Conservation (phyloP, 2,888 invertebrate species). For the Meteorus cinctellus region DNA sequence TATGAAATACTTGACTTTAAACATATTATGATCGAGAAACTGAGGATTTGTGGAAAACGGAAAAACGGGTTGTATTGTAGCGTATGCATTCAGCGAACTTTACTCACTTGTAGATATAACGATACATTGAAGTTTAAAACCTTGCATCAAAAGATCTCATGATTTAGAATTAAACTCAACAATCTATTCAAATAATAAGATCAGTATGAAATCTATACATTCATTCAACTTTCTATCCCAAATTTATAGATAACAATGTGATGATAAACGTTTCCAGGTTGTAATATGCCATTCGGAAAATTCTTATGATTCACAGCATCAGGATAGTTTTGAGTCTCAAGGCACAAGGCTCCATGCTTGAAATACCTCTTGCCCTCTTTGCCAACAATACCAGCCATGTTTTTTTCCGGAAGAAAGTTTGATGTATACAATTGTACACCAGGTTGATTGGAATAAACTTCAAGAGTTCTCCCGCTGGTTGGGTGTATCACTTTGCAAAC, state of each 20-base stretch:
- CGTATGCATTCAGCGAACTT: neutral
- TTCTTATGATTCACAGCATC: slow-evolving; percentile 89
- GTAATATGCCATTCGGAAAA: slow-evolving; percentile 83
- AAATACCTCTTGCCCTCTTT: slow-evolving; percentile 82
- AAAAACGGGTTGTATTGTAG: too few relatives aligned
- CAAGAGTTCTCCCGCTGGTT: slow-evolving; percentile 82
- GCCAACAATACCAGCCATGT: slow-evolving; percentile 76
- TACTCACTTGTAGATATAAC: neutral
- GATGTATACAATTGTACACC: slow-evolving; percentile 94
- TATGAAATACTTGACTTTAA: neutral
- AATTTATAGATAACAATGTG: slow-evolving; percentile 86
- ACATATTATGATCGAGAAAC: neutral
- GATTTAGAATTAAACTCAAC: neutral
- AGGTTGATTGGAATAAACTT: slow-evolving; percentile 90
- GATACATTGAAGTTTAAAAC: neutral
- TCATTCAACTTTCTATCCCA: slow-evolving; percentile 70
- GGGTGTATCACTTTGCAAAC: slow-evolving; percentile 83
- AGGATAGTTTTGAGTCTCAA: slow-evolving; percentile 95
- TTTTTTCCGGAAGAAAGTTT: slow-evolving; percentile 81
- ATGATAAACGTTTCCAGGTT: slow-evolving; percentile 82
- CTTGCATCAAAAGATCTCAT: neutral
- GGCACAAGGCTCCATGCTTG: slow-evolving; percentile 87
- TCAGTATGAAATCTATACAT: slow-evolving; percentile 18
- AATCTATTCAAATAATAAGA: neutral
- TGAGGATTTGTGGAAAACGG: neutral